Percentiles rank a stretch among this genome's conserved stretches.
phyloP scores from a whole-genome alignment of 92 coral and sea anemone species.

The Plumapathes pennacea region DNA sequence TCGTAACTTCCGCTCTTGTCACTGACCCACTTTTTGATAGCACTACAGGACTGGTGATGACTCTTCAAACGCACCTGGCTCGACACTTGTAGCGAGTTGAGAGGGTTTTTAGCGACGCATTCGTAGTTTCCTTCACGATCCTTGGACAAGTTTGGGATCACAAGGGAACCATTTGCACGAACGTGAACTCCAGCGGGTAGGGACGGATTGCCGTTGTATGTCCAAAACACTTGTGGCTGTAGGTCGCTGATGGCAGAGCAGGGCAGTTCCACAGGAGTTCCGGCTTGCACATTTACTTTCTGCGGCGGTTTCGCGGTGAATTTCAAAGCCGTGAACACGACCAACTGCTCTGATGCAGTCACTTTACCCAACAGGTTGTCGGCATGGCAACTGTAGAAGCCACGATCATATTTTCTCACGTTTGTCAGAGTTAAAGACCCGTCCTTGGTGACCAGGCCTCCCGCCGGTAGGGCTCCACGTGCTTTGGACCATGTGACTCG shows the following conservation, averaged over 20 bases:
- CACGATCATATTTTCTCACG: slow-evolving; percentile 6
- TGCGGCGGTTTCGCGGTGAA: slow-evolving; percentile 12
- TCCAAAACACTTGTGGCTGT: slow-evolving; percentile 2
- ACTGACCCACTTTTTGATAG: background rate
- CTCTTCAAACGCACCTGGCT: background rate
- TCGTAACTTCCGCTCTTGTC: background rate
- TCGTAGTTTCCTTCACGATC: background rate
- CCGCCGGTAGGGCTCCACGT: background rate
- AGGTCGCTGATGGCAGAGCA: slow-evolving; percentile 5
- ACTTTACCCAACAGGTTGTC: slow-evolving; percentile 6
- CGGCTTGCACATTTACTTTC: background rate
- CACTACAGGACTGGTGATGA: background rate
- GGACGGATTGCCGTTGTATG: background rate
- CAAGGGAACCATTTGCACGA: background rate
- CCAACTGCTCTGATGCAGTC: slow-evolving; percentile 1
- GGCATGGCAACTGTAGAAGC: slow-evolving; percentile 18
- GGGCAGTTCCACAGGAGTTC: background rate
- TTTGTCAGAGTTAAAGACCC: background rate
- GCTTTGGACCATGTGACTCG: background rate
- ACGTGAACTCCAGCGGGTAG: slow-evolving; percentile 1
- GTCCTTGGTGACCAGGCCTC: background rate
- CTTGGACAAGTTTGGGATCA: background rate
- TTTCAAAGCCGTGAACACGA: background rate
- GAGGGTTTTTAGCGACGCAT: background rate
- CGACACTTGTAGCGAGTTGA: background rate